Base-by-base conservation (phyloP, 2,888 invertebrate genomes). In the Netelia virgata region DNA sequence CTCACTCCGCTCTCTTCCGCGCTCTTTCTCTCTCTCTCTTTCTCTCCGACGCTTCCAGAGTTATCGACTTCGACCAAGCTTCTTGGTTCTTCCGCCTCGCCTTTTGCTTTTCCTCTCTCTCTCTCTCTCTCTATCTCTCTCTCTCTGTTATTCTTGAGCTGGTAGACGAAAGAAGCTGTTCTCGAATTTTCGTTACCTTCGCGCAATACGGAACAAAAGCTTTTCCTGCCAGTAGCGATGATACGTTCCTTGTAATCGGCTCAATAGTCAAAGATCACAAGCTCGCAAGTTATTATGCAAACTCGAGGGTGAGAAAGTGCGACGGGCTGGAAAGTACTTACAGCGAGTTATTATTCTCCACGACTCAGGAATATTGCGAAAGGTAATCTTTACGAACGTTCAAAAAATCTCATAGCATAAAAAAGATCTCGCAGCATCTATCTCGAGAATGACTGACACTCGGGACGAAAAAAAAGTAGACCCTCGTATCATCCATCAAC, bases 1-100 rank as follows among this genome's bases (percentile, higher is more conserved):
- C 75, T 53, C 59, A 43, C 53, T 59, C 50, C 47, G 41, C 14
- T 10, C 20, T 77, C 14, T 28, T 14, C 1, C 47, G 18, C 66
- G 18, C 64, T 43, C 64, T 16, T 11, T 18, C 41, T 64, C 41
- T 66, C 47, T 66, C 14, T 16, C 20, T 50, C 50, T 68, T 14
- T 28, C 16, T 28, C 59, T 16, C 59, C 57, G 11, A 59, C 28
- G 70, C 57, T 59, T 14, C 59, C 14, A 8, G 72, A 76, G 68
- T 76, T 66, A 76, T 80, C 61, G 80, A 76, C 84, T 73, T 72
- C 76, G 20, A 43, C 61, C 23, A 11, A 79, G 61, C 55, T 36
- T 72, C 36, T 28, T 28, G 28, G 43, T 59, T 18, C 57, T 57
- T 18, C 16, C 16, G 9, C 57, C 9, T 57, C 3, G 57, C 16